These are phyloP conservation scores for Diarsia rubi DNA, from an alignment of 2,888 invertebrate species.

Conservation along the genomic window DNA sequence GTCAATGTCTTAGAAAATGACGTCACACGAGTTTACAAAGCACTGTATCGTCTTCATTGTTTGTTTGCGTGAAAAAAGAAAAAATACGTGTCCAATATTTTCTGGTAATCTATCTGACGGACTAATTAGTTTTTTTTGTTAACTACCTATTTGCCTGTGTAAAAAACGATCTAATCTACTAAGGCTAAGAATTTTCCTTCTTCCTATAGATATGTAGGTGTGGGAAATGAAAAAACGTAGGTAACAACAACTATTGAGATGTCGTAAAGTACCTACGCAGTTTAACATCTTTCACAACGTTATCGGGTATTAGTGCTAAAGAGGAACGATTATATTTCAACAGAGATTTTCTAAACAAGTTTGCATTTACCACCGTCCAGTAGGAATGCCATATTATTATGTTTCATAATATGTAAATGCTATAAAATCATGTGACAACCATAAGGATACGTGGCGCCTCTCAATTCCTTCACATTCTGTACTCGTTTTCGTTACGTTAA, in stretches of 20 bases:
- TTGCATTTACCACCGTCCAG: conserved; percentile 27
- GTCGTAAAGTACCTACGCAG: conserved; percentile 6
- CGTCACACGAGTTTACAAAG: too few relatives aligned
- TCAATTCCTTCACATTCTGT: conserved; percentile 15
- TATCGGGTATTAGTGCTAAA: conserved; percentile 14
- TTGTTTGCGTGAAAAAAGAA: too few relatives aligned
- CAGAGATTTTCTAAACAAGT: conserved; percentile 56
- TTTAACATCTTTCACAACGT: conserved; percentile 26
- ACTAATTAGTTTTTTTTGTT: too few relatives aligned
- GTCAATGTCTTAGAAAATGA: too few relatives aligned
- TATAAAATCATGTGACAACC: conserved; percentile 8
- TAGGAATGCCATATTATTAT: conserved; percentile 37
- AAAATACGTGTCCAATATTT: too few relatives aligned
- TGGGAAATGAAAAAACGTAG: conserved; percentile 2
- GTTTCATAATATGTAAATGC: conserved; percentile 44
- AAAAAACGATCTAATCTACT: not conserved
- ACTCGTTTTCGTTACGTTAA: conserved; percentile 13
- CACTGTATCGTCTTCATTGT: too few relatives aligned
- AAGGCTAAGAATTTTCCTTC: not conserved
- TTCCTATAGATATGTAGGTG: too few relatives aligned
- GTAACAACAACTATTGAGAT: not conserved
- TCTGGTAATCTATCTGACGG: too few relatives aligned
- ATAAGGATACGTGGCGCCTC: conserved; percentile 20
- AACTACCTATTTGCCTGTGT: too few relatives aligned
- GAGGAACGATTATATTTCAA: conserved; percentile 33